Evolutionary conservation across 1,140 invertebrate species (phyloP).

Genomic region (Dinothrombium tinctorium): DNA sequence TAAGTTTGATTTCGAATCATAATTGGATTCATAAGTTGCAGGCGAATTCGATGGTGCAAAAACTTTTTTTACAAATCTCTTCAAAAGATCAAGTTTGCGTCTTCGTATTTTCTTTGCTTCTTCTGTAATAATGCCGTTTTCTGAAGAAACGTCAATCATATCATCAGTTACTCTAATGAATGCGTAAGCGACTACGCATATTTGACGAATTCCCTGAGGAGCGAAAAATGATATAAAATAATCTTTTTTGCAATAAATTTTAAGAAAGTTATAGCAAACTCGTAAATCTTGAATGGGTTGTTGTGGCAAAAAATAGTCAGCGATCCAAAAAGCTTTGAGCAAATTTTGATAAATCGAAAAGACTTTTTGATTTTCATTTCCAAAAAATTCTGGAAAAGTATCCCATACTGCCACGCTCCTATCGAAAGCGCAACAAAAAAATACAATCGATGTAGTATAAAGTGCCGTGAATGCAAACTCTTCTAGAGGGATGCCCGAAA

Average conservation of each 20-base stretch:
- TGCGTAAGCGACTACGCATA: not conserved
- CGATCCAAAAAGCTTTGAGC: not conserved
- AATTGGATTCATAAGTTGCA: not conserved
- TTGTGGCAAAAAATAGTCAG: not conserved
- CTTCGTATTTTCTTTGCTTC: not conserved
- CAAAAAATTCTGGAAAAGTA: no score
- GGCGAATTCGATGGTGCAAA: not conserved
- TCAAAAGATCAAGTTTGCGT: not conserved
- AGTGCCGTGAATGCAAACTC: no score
- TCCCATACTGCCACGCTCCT: no score
- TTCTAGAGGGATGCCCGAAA: no score
- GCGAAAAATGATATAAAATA: not conserved
- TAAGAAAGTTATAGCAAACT: not conserved
- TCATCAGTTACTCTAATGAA: constrained; percentile 1
- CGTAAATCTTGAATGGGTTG: not conserved
- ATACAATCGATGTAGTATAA: no score
- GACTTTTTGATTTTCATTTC: no score
- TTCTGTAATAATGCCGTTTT: not conserved
- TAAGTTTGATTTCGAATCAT: not conserved
- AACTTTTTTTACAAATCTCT: not conserved
- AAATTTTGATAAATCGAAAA: no score
- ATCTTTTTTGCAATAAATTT: not conserved
- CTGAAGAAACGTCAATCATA: no score
- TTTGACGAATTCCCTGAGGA: not conserved
- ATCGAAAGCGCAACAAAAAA: no score